Percentiles rank a stretch among this genome's conserved stretches.
These are phyloP conservation scores for Thyatira batis DNA, from an alignment of 2,888 invertebrate species.

Conservation along the genomic window DNA sequence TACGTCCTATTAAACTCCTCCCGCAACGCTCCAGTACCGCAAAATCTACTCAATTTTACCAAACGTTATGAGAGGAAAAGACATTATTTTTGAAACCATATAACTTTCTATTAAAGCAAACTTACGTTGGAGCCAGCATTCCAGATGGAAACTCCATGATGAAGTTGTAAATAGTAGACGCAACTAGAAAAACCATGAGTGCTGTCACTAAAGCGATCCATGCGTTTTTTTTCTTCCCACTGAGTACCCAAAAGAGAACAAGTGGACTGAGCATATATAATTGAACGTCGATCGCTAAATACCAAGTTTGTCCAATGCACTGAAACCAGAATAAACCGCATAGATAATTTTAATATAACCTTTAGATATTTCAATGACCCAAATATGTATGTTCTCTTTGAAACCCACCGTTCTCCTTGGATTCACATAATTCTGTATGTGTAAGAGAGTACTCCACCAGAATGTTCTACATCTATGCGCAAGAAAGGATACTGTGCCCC, in stretches of 20 bases:
- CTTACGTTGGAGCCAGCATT: slow-evolving; percentile 53
- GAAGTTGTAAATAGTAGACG: slow-evolving; percentile 52
- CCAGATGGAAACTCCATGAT: slow-evolving; percentile 54
- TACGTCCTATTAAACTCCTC: no score
- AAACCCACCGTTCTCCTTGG: background rate
- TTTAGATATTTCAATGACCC: no score
- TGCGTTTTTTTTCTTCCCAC: slow-evolving; percentile 29
- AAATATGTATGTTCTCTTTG: no score
- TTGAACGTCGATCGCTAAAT: slow-evolving; percentile 48
- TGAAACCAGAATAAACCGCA: slow-evolving; percentile 22
- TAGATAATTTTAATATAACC: background rate
- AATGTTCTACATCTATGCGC: slow-evolving; percentile 47
- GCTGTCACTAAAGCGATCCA: slow-evolving; percentile 32
- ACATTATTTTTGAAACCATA: no score
- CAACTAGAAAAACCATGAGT: slow-evolving; percentile 27
- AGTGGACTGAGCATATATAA: slow-evolving; percentile 41
- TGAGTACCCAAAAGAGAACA: slow-evolving; percentile 37
- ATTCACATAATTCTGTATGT: slow-evolving; percentile 25
- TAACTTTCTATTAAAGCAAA: no score
- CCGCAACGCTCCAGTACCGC: no score
- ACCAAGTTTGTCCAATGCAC: slow-evolving; percentile 47
- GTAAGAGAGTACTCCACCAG: slow-evolving; percentile 63
- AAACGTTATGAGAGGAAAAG: no score
- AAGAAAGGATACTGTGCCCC: slow-evolving; percentile 38
- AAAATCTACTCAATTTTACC: no score